Evolutionary conservation across 2,113 vertebrate genomes (phyloP), one percentile per base, ranked within the genome.

Genomic region (Eulemur rufifrons): DNA sequence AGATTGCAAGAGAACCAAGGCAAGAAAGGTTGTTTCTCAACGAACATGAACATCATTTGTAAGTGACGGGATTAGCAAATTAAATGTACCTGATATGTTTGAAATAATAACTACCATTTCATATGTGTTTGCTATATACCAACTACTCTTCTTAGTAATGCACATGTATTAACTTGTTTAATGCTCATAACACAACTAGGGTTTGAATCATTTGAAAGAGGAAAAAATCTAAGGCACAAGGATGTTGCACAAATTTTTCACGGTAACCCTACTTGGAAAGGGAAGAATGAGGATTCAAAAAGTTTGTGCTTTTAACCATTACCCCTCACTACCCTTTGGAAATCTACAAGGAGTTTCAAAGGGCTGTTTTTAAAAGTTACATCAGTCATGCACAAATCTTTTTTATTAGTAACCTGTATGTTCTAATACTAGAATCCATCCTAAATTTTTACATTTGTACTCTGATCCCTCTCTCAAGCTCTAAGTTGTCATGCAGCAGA

Each of bases 121-220:
- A 56, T 32, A 12, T 76, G 13, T 64, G 69, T 37, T 83, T 93
- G 11, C 3, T 37, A 6, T 13, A 29, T 25, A 6, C 13, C n/a
- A 88, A 76, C 20, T 56, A 54, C 14, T 47, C 4, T 76, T 42
- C 4, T 69, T 77, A 94, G n/a, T 25, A 83, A 69, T 5, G 10
- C 8, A 10, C 42, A n/a, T 37, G 12, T 56, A 61, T 69, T 39
- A 66, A 61, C 45, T 6, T 76, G 76, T 56, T 59, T 63, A 89
- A 61, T 39, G 8, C 29, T 54, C 25, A 95, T 9, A 82, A n/a
- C 2, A 85, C 2, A 8, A 37, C 2, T 56, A 74, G 18, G 9
- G 15, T 50, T 93, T 86, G 11, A 89, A 23, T 90, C 45, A 61
- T 45, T 45, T 81, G n/a, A 96, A 95, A 92, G 56, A 87, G 50